A percentile compares a stretch with the other conserved stretches of the same genome.
Conservation (phyloP, 2,113 vertebrate genomes). For the Dendropsophus ebraccatus region DNA sequence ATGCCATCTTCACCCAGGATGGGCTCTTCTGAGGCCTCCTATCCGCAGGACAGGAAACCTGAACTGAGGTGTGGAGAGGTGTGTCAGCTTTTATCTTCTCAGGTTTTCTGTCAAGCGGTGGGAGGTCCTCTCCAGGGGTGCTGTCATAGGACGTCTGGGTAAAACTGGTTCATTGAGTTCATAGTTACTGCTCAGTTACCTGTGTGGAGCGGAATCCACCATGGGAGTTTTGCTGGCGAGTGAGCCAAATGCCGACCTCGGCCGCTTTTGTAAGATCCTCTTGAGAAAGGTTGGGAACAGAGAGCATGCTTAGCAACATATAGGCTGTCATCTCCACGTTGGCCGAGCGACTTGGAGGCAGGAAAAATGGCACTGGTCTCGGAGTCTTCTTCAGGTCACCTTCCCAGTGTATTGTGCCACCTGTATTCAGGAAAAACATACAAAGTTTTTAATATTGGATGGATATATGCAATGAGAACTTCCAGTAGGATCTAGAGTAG, state of each 20-base stretch:
- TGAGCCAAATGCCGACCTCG: constrained; percentile 61
- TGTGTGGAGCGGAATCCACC: constrained; percentile 63
- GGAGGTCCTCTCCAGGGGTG: too few species aligned
- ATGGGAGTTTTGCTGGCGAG: constrained; percentile 61
- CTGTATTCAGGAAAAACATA: constrained; percentile 31
- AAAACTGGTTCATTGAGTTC: neutral
- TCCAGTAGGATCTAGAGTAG: neutral
- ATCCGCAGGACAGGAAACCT: too few species aligned
- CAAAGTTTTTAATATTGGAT: neutral
- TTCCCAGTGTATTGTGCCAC: constrained; percentile 58
- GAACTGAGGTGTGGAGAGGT: too few species aligned
- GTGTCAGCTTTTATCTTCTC: too few species aligned
- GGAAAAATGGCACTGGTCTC: neutral
- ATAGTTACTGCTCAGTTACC: constrained; percentile 58
- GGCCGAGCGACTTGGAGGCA: accelerated
- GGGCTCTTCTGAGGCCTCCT: too few species aligned
- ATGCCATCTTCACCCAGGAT: too few species aligned
- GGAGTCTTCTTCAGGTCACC: constrained; percentile 22
- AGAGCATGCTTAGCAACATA: constrained; percentile 59
- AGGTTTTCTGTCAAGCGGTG: too few species aligned
- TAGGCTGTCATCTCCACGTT: constrained; percentile 65
- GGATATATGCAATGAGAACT: neutral
- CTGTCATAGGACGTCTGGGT: too few species aligned
- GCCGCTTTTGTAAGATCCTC: accelerated
- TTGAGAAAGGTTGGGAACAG: constrained; percentile 20